Evolutionary conservation across 2,113 vertebrate species (phyloP).

Genomic region (Hemibagrus wyckioides): DNA sequence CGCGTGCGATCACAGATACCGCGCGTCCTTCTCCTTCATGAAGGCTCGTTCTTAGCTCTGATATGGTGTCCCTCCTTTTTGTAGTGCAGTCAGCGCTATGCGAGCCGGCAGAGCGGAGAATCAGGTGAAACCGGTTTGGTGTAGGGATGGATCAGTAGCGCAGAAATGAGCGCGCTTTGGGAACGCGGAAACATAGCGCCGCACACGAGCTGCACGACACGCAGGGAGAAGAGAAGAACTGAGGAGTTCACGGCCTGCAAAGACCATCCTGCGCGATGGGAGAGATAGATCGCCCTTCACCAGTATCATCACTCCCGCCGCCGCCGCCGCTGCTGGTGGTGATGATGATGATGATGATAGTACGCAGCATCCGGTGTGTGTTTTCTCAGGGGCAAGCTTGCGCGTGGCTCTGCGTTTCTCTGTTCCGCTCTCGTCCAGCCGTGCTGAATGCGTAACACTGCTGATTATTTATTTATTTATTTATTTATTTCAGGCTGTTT

Average conservation of each 20-base stretch:
- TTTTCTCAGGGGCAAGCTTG: constrained; percentile 11
- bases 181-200: constrained; percentile 71
- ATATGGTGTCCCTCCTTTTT: not conserved
- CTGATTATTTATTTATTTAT: not conserved
- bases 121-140: constrained; percentile 75
- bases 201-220: constrained; percentile 23
- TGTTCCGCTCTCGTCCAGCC: not conserved
- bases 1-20: not conserved
- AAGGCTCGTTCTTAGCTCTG: not conserved
- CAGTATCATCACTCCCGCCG: constrained; percentile 8
- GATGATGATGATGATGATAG: not conserved
- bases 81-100: constrained; percentile 52
- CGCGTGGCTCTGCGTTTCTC: constrained; percentile 1
- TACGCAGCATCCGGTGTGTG: constrained; percentile 40
- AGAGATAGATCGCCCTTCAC: constrained; percentile 3
- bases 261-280: constrained; percentile 15
- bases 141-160: constrained; percentile 49
- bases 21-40: constrained; percentile 11
- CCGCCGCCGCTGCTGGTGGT: not conserved
- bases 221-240: constrained; percentile 5
- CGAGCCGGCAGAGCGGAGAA: constrained; percentile 57
- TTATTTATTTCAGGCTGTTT: not conserved
- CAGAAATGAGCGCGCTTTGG: constrained; percentile 47
- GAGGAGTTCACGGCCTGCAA: not conserved
- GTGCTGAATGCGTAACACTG: not conserved